These are phyloP conservation scores for Hemistola chrysoprasaria DNA, from an alignment of 2,888 invertebrate genomes.

Conservation along the genomic window DNA sequence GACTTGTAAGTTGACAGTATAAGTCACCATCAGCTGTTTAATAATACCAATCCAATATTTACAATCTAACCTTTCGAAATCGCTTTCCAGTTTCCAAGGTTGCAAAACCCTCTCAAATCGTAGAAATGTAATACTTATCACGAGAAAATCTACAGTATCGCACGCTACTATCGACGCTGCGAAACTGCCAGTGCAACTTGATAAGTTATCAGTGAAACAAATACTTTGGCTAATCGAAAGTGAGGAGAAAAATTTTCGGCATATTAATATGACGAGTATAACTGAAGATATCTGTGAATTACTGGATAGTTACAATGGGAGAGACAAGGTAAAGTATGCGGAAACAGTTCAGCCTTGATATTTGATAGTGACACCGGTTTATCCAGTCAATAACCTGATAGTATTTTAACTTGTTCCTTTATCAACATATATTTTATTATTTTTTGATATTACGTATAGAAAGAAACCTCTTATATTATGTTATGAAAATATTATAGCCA, in stretches of 20 bases:
- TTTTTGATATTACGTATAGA: neutral
- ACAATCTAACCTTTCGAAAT: conserved; percentile 59
- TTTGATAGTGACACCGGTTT: conserved; percentile 40
- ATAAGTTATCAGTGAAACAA: conserved; percentile 41
- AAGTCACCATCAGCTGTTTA: conserved; percentile 58
- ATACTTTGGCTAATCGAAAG: conserved; percentile 8
- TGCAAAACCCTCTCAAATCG: conserved; percentile 43
- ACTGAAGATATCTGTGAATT: conserved; percentile 85
- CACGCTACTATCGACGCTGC: conserved; percentile 33
- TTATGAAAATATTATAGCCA: neutral
- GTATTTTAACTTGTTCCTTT: conserved; percentile 6
- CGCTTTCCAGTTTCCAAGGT: conserved; percentile 48
- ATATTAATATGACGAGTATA: conserved; percentile 61
- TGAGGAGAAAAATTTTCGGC: conserved; percentile 15
- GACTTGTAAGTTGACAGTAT: conserved; percentile 36
- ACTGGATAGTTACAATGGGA: conserved; percentile 91
- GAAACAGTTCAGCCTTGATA: conserved; percentile 54
- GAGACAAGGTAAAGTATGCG: conserved; percentile 88
- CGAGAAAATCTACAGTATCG: conserved; percentile 41
- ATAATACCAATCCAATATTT: neutral
- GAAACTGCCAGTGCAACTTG: conserved; percentile 4
- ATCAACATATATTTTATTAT: too few species aligned
- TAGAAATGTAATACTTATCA: conserved; percentile 66
- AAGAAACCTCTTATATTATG: neutral
- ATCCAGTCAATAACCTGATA: conserved; percentile 41